phyloP scores from a whole-genome alignment of 2,797 vertebrate genomes.

The Arrhamphus sclerolepis region DNA sequence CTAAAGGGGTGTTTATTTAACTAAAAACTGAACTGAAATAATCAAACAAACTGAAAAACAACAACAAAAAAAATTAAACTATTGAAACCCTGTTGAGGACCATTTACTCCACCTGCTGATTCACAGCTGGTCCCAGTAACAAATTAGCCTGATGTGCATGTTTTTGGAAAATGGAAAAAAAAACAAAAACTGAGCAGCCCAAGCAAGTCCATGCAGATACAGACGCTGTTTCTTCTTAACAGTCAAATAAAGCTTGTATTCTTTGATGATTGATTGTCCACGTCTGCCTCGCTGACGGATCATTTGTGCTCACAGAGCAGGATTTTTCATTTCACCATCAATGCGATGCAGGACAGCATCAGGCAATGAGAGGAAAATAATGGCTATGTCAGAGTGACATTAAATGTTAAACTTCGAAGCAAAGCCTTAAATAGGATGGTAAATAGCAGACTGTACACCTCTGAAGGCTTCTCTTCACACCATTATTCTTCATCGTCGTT shows the following conservation, averaged over 20 bases:
- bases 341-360: conserved; percentile 1
- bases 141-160: no score
- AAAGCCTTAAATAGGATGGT: conserved; percentile 14
- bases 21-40: no score
- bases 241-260: background rate
- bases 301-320: conserved; percentile 6
- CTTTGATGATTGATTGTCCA: conserved; percentile 2
- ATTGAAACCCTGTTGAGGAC: no score
- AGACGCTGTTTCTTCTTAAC: conserved; percentile 1
- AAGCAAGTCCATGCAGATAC: no score
- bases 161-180: no score
- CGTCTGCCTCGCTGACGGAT: conserved; percentile 13
- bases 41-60: no score
- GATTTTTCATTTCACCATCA: conserved; percentile 6
- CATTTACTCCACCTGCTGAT: no score
- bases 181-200: no score
- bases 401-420: background rate
- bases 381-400: conserved; percentile 15
- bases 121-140: no score
- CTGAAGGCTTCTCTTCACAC: background rate
- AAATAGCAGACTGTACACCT: conserved; percentile 5
- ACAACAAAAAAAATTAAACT: no score
- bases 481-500: conserved; percentile 7
- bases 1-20: no score
- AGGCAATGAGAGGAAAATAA: conserved; percentile 7